Evolutionary conservation across 2,888 invertebrate species (phyloP).

Genomic region (Aspidiotus destructor): DNA sequence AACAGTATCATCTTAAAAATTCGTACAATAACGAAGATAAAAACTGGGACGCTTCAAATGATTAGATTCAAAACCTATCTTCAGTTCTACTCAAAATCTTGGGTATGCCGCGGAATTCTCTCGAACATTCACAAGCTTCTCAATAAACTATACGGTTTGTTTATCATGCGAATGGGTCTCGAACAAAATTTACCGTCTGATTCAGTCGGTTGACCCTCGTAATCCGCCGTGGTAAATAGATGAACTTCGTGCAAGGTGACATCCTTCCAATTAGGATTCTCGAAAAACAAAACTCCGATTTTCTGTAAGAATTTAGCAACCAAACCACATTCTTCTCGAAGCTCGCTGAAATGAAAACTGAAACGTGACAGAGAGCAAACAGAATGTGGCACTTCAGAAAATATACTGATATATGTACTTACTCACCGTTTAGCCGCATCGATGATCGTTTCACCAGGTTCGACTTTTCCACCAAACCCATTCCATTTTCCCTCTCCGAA

Average conservation of each 20-base stretch:
- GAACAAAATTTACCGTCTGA: no score
- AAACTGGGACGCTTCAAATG: no score
- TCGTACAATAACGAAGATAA: no score
- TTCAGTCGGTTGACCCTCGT: conserved; percentile 49
- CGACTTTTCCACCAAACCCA: conserved; percentile 70
- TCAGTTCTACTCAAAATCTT: no score
- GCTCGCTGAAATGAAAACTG: conserved; percentile 46
- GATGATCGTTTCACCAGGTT: conserved; percentile 53
- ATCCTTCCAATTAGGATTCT: conserved; percentile 50
- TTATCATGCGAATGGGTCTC: no score
- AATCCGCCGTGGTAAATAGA: conserved; percentile 51
- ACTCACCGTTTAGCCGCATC: conserved; percentile 53
- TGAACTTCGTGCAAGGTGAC: conserved; percentile 52
- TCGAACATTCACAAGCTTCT: no score
- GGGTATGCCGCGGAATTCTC: no score
- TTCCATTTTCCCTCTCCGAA: conserved; percentile 65
- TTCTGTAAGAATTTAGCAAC: conserved; percentile 47
- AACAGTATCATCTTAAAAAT: no score
- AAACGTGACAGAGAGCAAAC: not conserved
- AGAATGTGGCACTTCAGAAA: no score
- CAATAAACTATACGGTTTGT: no score
- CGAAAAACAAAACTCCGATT: conserved; percentile 55
- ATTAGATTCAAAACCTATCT: no score
- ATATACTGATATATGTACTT: not conserved
- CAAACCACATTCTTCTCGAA: conserved; percentile 57